A percentile compares a stretch with the other conserved stretches of the same genome.
Evolutionary conservation across 2,888 invertebrate species (phyloP).

Genomic region (Teinopalpus imperialis): DNA sequence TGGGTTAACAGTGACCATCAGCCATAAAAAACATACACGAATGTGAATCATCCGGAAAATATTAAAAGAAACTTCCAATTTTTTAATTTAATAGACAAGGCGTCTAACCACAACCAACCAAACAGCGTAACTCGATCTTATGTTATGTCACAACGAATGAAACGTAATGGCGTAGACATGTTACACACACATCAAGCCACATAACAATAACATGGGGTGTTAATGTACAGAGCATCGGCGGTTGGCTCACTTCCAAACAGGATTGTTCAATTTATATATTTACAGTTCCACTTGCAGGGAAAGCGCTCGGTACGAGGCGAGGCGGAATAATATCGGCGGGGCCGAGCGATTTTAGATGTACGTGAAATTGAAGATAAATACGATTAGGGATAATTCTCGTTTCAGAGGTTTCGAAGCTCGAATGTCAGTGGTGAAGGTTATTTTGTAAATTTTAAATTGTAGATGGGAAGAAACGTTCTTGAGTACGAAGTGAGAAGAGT

Average conservation of each 20-base stretch:
- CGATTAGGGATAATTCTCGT: conserved; percentile 19
- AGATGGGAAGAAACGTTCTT: too few relatives aligned
- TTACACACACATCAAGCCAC: not conserved
- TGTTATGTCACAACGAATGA: conserved; percentile 12
- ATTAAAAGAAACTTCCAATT: too few relatives aligned
- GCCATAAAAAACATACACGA: too few relatives aligned
- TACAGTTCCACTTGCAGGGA: conserved; percentile 8
- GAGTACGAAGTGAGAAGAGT: too few relatives aligned
- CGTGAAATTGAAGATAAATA: conserved; percentile 22
- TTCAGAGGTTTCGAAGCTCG: conserved; percentile 1
- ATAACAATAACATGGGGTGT: conserved; percentile 10
- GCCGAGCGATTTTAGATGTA: conserved; percentile 6
- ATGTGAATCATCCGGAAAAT: too few relatives aligned
- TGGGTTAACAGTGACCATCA: too few relatives aligned
- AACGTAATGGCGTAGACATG: conserved; percentile 6
- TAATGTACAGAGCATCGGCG: conserved; percentile 3
- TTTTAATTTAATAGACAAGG: not conserved
- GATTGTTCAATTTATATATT: too few relatives aligned
- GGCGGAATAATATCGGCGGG: conserved; percentile 4
- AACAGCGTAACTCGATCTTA: conserved; percentile 4
- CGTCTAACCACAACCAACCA: not conserved
- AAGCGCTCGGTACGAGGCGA: not conserved
- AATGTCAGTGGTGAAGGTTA: conserved; percentile 7
- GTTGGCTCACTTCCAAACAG: conserved; percentile 21
- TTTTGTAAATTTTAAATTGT: conserved; percentile 14